Evolutionary conservation across 2,797 vertebrate species (phyloP).

Genomic region (Sparus aurata): DNA sequence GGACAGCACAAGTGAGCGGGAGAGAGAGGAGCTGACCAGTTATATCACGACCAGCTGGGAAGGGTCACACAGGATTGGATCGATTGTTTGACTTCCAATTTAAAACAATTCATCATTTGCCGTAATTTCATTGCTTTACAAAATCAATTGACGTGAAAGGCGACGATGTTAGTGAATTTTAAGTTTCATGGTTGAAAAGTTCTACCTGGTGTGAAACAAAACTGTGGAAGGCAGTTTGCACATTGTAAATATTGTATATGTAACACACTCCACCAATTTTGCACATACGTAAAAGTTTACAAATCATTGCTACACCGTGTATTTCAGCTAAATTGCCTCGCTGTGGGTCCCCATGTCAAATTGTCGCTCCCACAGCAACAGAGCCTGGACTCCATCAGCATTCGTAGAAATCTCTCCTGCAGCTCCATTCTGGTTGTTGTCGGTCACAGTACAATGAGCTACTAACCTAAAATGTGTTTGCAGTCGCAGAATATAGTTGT

Average conservation of each 20-base stretch:
- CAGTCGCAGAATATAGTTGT: background rate
- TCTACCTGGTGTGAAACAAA: background rate
- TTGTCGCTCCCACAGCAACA: background rate
- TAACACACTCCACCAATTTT: background rate
- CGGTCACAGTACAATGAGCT: background rate
- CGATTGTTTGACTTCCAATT: background rate
- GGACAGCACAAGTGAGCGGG: slow-evolving; percentile 23
- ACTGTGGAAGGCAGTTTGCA: background rate
- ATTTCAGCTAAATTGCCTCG: background rate
- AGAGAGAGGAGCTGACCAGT: slow-evolving; percentile 23
- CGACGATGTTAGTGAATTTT: background rate
- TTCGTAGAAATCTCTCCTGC: background rate
- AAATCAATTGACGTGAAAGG: background rate
- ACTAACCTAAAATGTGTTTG: background rate
- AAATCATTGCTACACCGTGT: background rate
- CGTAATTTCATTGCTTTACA: background rate
- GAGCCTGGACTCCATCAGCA: background rate
- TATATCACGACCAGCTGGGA: slow-evolving; percentile 17
- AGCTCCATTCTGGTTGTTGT: no score
- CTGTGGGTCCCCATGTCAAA: background rate
- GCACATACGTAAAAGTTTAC: background rate
- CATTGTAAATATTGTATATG: background rate
- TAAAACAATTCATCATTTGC: background rate
- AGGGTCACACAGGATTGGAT: slow-evolving; percentile 2
- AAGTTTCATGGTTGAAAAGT: background rate